phyloP scores from a whole-genome alignment of 2,113 vertebrate species.

The Burhinus bistriatus region DNA sequence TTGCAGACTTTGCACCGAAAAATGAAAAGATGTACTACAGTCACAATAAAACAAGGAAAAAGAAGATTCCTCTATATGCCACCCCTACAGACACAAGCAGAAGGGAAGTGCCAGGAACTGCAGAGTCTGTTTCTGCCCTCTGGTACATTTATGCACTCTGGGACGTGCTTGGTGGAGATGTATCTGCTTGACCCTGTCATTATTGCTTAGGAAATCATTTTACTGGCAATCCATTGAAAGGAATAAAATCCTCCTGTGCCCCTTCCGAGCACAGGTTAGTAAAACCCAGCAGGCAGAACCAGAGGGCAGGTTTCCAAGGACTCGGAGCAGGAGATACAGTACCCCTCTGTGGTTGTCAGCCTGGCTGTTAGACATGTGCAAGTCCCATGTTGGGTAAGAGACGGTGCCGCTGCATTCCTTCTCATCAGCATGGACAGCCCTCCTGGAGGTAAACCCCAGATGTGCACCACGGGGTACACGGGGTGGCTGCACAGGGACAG shows the following conservation, averaged over 20 bases:
- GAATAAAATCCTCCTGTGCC: neutral
- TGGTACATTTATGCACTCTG: fast-evolving
- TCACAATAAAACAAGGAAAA: neutral
- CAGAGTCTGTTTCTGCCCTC: neutral
- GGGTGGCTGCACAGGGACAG: neutral
- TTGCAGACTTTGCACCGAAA: neutral
- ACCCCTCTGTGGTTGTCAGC: fast-evolving
- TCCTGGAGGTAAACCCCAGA: neutral
- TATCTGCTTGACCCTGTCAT: neutral
- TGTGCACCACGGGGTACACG: fast-evolving
- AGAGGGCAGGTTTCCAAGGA: neutral
- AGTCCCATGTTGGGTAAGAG: neutral
- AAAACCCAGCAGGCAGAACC: neutral
- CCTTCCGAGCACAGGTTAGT: neutral
- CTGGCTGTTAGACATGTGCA: fast-evolving
- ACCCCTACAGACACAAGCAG: neutral
- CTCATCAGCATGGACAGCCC: neutral
- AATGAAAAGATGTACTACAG: neutral
- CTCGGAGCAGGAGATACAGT: neutral
- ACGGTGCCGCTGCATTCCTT: fast-evolving
- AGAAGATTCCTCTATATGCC: neutral
- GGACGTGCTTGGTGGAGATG: neutral
- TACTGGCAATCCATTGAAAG: neutral
- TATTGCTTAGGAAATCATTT: neutral
- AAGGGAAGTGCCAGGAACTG: neutral